A percentile compares a stretch with the other conserved stretches of the same genome.
These are phyloP conservation scores for Drosophila mulleri DNA, from an alignment of 2,888 invertebrate genomes.

Conservation along the genomic window DNA sequence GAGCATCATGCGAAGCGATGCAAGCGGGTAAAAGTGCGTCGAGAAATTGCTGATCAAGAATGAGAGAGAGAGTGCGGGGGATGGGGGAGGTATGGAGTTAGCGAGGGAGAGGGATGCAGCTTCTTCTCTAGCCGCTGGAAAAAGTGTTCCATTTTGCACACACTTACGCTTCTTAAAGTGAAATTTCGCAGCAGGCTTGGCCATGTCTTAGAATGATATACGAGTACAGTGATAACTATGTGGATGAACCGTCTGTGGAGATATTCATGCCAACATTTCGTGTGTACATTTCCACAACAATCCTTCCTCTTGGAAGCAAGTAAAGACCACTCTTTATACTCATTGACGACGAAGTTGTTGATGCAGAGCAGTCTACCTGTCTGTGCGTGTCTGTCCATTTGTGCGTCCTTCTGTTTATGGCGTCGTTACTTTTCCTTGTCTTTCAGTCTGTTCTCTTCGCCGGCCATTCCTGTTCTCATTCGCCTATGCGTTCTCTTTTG, in stretches of 20 bases:
- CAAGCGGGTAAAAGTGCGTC: constrained; percentile 65
- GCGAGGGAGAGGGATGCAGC: background rate
- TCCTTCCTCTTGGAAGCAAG: background rate
- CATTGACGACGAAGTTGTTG: too few species aligned
- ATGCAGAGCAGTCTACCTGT: too few species aligned
- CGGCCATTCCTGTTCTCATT: background rate
- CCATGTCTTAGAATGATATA: background rate
- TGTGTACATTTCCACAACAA: background rate
- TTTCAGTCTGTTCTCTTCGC: background rate
- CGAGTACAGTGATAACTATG: background rate
- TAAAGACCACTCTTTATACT: background rate
- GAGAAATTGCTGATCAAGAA: constrained; percentile 5
- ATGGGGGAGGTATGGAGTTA: background rate
- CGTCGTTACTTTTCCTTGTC: background rate
- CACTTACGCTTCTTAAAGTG: background rate
- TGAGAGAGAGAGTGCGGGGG: background rate
- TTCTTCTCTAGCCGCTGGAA: background rate
- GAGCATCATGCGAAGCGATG: constrained; percentile 1
- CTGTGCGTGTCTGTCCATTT: too few species aligned
- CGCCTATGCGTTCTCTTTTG: too few species aligned
- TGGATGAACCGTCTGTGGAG: background rate
- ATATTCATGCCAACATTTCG: too few species aligned
- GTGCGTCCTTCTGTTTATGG: background rate
- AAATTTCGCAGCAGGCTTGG: background rate
- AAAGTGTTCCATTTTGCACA: constrained; percentile 1